Evolutionary conservation across 2,888 invertebrate genomes (phyloP), one percentile per base, ranked within the genome.

Genomic region (Melangyna quadrimaculata): DNA sequence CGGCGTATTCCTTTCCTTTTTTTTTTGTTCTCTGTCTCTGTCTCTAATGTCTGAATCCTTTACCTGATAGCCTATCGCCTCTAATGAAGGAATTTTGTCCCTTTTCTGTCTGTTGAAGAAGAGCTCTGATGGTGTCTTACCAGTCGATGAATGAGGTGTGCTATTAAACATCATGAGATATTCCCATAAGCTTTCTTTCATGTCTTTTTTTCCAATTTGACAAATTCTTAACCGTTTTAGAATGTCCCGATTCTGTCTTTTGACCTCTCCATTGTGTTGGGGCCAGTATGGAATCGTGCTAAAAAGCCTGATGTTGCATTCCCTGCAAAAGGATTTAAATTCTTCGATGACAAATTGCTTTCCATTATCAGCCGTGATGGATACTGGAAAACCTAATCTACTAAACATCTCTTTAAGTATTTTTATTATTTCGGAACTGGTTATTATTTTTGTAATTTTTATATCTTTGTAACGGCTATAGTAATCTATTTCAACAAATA

Each of bases 91-190:
- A 55, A 88, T 53, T 83, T 88, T 89, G 53, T 88, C 87, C 19
- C 88, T 43, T 45, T 88, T 88, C 6, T 77, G 87, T 59, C 87
- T 45, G 37, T 59, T 71, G 74, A 89, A 88, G 9, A 89, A 53
- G 17, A 89, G 37, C 73, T 89, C 83, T 5, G 88, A 77, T 74
- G 89, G 89, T 8, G 88, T 71, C 79, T 87, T 88, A 10, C 87
- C 88, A 24, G 90, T 90, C 53, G 88, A 86, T 7, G 89, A 84
- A 70, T 89, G 89, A 27, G 89, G 89, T 55, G 89, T 88, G 24
- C 88, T 65, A 32, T 67, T 45, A 29, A 69, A 79, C 78, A 82
- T 80, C 35, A 78, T 45, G 8, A 78, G 51, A 9, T 73, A 73
- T 12, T 87, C 77, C 8, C 78, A 63, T 69, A 88, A 61, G 72